Evolutionary conservation across 2,888 invertebrate species (phyloP).

Genomic region (Fragum fragum): DNA sequence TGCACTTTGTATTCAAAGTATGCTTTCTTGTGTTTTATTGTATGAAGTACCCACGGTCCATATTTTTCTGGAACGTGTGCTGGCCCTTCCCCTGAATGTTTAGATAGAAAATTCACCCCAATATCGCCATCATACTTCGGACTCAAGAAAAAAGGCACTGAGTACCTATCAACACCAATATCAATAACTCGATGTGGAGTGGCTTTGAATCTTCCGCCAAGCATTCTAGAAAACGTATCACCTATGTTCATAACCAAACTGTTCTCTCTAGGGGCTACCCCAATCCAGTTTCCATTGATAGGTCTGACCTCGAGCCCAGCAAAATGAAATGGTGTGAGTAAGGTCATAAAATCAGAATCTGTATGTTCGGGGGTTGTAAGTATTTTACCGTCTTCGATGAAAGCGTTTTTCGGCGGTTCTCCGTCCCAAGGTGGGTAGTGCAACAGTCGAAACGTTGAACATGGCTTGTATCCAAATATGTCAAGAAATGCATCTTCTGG

Average conservation of each 20-base stretch:
- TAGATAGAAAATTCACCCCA: constrained; percentile 54
- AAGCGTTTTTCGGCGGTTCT: constrained; percentile 55
- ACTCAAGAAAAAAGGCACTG: constrained; percentile 72
- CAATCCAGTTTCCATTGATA: constrained; percentile 63
- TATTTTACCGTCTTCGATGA: constrained; percentile 64
- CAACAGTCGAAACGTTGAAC: constrained; percentile 72
- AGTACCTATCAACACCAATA: constrained; percentile 63
- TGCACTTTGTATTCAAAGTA: constrained; percentile 71
- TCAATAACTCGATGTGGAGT: constrained; percentile 72
- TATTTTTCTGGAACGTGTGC: constrained; percentile 51
- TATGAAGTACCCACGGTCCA: constrained; percentile 56
- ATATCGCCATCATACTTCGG: constrained; percentile 69
- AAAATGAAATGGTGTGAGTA: constrained; percentile 67
- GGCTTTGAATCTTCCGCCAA: constrained; percentile 70
- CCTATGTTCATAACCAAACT: constrained; percentile 76
- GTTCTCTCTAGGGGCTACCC: constrained; percentile 61
- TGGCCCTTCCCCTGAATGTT: constrained; percentile 44
- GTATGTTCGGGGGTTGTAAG: constrained; percentile 71
- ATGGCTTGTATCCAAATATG: constrained; percentile 68
- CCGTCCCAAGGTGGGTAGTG: constrained; percentile 73
- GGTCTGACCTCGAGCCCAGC: constrained; percentile 65
- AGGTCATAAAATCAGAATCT: constrained; percentile 71
- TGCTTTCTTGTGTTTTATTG: constrained; percentile 60
- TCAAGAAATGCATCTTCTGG: constrained; percentile 69
- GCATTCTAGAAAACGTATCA: constrained; percentile 70